Base-by-base conservation (phyloP, 2,797 vertebrate genomes). In the Tympanoctomys barrerae region DNA sequence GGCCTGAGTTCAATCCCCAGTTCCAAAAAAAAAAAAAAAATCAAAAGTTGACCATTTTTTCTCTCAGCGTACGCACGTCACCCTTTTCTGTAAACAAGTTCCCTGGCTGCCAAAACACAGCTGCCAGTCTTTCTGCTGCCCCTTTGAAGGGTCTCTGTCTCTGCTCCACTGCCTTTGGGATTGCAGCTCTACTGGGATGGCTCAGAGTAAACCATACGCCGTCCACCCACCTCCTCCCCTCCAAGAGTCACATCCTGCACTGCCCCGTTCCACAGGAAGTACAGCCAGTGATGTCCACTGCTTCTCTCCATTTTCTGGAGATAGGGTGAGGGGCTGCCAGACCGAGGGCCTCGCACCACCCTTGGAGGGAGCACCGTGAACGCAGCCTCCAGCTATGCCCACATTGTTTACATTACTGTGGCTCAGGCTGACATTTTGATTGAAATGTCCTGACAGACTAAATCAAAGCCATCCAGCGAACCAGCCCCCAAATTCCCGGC, bases 361-460 rank as follows among this genome's bases (percentile, higher is more conserved):
- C 2, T 4, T 0, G 13, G n/a, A 26, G 12, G 6, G 22, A 19
- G 19, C 18, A 2, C n/a, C 0, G 3, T 7, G 7, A 33, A 22
- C 26, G 7, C 12, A 22, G 61, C 10, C 83, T 46, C 52, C 24
- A 5, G n/a, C 36, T 21, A 24, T 22, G 8, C 10, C 49, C 10
- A 2, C 52, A 54, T 54, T 54, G 46, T 8, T 31, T 42, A 6
- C n/a, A 21, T 2, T 19, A 39, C 57, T 3, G n/a, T 12, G 2
- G 12, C 26, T 61, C 8, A 31, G 57, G 28, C 82, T 22, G 22
- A 31, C 24, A 5, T 21, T 46, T 22, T 46, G 59, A 68, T 21
- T 1, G 1, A 7, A 12, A 36, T 57, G 39, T n/a, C 75, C 52
- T 16, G 4, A 68, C 52, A 71, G n/a, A 33, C 54, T 59, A 14